Conservation (phyloP, 2,888 invertebrate species). For the Microctonus hyperodae region DNA sequence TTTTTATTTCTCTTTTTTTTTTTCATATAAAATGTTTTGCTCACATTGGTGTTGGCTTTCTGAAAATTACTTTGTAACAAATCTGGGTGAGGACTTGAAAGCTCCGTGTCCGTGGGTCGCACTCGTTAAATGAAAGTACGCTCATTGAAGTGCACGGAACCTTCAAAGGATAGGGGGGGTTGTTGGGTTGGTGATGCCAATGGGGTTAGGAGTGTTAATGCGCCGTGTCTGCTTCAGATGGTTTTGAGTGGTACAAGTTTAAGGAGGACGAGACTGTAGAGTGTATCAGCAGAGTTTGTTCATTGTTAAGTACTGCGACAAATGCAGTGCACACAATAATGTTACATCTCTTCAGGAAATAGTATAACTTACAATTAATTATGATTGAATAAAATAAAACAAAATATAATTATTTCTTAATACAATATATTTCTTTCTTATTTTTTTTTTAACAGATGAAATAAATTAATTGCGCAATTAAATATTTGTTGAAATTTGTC, state of each 20-base stretch:
- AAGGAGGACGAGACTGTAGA: background rate
- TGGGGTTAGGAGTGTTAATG: conserved; percentile 16
- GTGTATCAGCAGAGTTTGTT: background rate
- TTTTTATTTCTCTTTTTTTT: conserved; percentile 8
- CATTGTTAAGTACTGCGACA: background rate
- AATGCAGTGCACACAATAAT: background rate
- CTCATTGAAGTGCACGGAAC: background rate
- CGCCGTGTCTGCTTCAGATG: conserved; percentile 9
- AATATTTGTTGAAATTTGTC: conserved; percentile 10
- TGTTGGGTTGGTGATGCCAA: conserved; percentile 1
- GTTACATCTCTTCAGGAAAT: background rate
- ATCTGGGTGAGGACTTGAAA: conserved; percentile 35
- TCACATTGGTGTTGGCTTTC: conserved; percentile 14
- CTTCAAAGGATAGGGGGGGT: background rate
- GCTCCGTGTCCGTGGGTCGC: conserved; percentile 10
- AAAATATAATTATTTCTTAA: too few species aligned
- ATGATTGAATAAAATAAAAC: too few species aligned
- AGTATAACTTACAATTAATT: background rate
- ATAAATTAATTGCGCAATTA: background rate
- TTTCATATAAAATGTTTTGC: conserved; percentile 2
- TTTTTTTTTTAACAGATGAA: background rate
- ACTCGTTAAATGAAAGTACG: conserved; percentile 16
- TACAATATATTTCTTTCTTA: too few species aligned
- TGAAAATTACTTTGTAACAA: conserved; percentile 32
- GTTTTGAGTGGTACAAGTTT: conserved; percentile 5